Evolutionary conservation across 1,140 invertebrate genomes (phyloP), one percentile per base, ranked within the genome.

Genomic region (Drosophila sechellia): DNA sequence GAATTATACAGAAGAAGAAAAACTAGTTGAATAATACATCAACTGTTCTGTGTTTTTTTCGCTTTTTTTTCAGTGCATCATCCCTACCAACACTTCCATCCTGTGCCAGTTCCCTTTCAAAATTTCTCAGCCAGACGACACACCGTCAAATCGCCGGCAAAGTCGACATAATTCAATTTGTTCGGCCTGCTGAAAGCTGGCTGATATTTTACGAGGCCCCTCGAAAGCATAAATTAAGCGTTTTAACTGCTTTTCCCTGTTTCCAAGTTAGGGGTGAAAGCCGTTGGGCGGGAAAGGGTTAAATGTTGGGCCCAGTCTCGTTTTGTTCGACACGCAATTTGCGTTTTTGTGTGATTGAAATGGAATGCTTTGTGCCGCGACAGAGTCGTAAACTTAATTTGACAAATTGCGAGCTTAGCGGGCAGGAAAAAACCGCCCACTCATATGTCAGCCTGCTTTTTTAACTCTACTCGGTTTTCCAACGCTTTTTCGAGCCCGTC

Each of bases 361-460:
- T 79, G 71, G 46, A 83, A 83, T 76, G 70, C 63, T 65, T 57
- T 60, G 55, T 40, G 55, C 40, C 27, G 54, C 48, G 68, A 48
- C 65, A 53, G 43, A 79, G 79, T 83, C 80, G 71, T 83, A 76
- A 84, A 83, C 52, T 84, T 83, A 84, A 70, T 79, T 83, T 83
- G 80, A 79, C 80, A 84, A 84, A 84, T 83, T 84, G 80, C 57
- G 54, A 56, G 80, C 80, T 79, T 81, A 66, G 70, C 65, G 13
- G 64, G 6, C 37, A 31, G 31, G 37, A 34, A 35, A 17, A 22
- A 17, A 27, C 37, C 27, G 8, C 58, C 46, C 20, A 40, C 39
- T 57, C 52, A 71, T 71, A 49, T 63, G 61, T 43, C 50, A 37
- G 40, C 31, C 45, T 43, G 17, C 17, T 48, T 55, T 63, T 35